A percentile compares a stretch with the other conserved stretches of the same genome.
Conservation (phyloP, 37 sponge, comb jelly and placozoan species). For the Petrosia ficiformis region DNA sequence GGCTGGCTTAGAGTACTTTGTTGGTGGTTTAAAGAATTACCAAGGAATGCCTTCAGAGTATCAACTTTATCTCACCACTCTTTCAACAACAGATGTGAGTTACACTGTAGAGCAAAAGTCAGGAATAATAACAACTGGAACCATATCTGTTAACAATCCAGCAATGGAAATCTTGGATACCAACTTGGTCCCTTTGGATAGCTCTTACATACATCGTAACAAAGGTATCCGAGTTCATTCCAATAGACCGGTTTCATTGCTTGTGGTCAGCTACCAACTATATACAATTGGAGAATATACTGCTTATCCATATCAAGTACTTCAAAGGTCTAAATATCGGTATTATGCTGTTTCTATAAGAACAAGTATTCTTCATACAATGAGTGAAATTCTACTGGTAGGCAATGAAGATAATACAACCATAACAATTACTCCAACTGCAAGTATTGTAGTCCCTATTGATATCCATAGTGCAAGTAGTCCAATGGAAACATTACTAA, state of each 20-base stretch:
- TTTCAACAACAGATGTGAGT: not conserved
- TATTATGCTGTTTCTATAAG: slow-evolving; percentile 36
- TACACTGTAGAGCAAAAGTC: not conserved
- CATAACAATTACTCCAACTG: not conserved
- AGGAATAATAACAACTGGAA: not conserved
- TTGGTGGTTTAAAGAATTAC: not conserved
- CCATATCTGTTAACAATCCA: not conserved
- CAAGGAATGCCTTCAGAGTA: not conserved
- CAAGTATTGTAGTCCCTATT: not conserved
- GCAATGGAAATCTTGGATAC: not conserved
- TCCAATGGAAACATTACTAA: not conserved
- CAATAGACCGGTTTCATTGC: not conserved
- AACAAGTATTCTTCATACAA: not conserved
- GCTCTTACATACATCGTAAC: not conserved
- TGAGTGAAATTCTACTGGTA: slow-evolving; percentile 6
- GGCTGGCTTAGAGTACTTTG: not conserved
- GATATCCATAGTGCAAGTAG: not conserved
- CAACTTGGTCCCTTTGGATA: not conserved
- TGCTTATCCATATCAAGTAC: slow-evolving; percentile 17
- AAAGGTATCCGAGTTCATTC: not conserved
- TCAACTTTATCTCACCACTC: not conserved
- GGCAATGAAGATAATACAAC: not conserved
- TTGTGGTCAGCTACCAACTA: not conserved
- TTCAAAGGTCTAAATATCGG: slow-evolving; percentile 9
- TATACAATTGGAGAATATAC: slow-evolving; percentile 13